phyloP scores from a whole-genome alignment of 64 coral and sea anemone species.

The Cladopsammia gracilis region DNA sequence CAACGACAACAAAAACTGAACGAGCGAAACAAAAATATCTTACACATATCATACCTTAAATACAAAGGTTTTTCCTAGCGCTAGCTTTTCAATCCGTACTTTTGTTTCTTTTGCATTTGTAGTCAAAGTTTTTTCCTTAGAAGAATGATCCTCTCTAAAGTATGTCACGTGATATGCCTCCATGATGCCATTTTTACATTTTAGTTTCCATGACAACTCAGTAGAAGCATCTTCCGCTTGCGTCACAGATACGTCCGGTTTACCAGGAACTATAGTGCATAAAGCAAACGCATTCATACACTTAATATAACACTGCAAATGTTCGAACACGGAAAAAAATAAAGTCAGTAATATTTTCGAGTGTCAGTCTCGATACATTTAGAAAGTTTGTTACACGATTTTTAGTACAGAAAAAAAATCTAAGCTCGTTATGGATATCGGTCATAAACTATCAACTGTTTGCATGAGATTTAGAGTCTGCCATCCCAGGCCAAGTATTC shows the following conservation, averaged over 20 bases:
- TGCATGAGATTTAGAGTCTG: no score
- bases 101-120: neutral
- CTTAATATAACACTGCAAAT: no score
- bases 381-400: neutral
- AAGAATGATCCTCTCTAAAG: neutral
- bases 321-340: neutral
- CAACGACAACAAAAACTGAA: neutral
- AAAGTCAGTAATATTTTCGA: neutral
- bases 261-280: conserved; percentile 33
- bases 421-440: no score
- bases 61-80: neutral
- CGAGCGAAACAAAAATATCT: neutral
- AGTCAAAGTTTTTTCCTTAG: neutral
- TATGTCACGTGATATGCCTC: conserved; percentile 14
- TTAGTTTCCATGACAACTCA: conserved; percentile 21
- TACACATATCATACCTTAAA: conserved; percentile 12
- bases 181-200: conserved; percentile 40
- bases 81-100: neutral
- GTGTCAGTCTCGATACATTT: neutral
- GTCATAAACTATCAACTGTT: no score
- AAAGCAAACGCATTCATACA: neutral
- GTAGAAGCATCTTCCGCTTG: neutral
- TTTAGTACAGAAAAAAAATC: no score
- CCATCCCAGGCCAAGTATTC: no score
- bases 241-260: conserved; percentile 2